Base-by-base conservation (phyloP, 2,797 vertebrate species). In the Parauchenoglanis ngamensis region DNA sequence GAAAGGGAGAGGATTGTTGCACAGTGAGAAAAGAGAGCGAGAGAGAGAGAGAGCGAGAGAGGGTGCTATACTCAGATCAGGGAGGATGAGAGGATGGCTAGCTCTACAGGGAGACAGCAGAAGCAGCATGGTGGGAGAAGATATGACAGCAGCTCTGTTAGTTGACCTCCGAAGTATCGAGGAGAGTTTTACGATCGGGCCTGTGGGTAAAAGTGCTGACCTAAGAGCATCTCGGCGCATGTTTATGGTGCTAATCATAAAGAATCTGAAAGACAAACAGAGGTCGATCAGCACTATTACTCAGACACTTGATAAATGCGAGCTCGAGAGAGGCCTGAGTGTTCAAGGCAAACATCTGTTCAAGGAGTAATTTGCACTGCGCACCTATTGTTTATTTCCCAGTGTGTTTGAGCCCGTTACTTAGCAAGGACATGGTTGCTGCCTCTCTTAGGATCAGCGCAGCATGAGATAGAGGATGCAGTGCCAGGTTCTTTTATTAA, bases 311-410 rank as follows among this genome's bases (percentile, higher is more conserved):
- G 59, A 87, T 85, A 80, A 81, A 73, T 19, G 31, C 5, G 23
- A 68, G 35, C 82, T 82, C 21, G 73, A 56, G 86, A 84, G 52
- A 80, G 31, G 67, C 44, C 44, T 49, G 25, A 56, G 52, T 28
- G 52, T 77, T 88, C 73, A 83, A 89, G 87, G 59, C 76, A 83
- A 90, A 85, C 87, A 83, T 56, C 87, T 85, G 84, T 84, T 90
- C 77, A 31, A 72, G 59, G 81, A 65, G 57, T 46, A n/a, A 72
- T 86, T 77, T 85, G 67, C 67, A 83, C 63, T 25, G 21, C 52
- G 72, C 52, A 77, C 78, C 72, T 68, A 86, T 89, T 88, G 76
- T 82, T 67, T 65, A 87, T 91, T 86, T 84, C 86, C 88, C 70
- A 10, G 70, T 76, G 86, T 76, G 68, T 86, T 61, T 72, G 40